phyloP scores from a whole-genome alignment of 2,113 vertebrate genomes.

The Leucopsar rothschildi region DNA sequence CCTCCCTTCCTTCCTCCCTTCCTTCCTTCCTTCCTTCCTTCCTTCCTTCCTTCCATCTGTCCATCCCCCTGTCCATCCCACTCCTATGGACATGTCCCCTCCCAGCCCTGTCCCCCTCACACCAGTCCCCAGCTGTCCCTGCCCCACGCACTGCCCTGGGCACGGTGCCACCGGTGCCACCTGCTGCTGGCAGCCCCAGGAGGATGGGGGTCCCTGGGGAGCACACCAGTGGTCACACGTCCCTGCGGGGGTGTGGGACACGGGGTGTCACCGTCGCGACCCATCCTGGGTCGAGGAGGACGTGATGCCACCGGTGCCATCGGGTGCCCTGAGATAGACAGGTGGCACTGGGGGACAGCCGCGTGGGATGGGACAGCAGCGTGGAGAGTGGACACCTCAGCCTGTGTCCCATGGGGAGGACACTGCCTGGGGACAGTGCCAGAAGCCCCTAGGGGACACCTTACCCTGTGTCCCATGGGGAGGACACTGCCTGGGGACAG shows the following conservation, averaged over 20 bases:
- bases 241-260: fast-evolving
- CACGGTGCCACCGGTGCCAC: not conserved
- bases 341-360: not conserved
- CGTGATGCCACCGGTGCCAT: fast-evolving
- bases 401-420: not conserved
- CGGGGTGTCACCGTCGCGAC: fast-evolving
- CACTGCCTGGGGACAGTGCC: not conserved
- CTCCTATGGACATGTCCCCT: not conserved
- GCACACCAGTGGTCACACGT: fast-evolving
- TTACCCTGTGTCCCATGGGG: not conserved
- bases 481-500: not conserved
- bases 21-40: not conserved
- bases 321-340: not conserved
- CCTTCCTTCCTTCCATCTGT: not conserved
- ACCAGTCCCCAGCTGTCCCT: too few relatives aligned
- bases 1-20: too few relatives aligned
- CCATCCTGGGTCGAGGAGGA: too few relatives aligned
- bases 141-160: not conserved
- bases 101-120: not conserved
- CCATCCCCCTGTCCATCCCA: not conserved
- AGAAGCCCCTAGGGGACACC: not conserved
- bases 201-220: not conserved
- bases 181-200: not conserved
- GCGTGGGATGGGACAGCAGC: not conserved
- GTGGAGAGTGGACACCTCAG: not conserved